Evolutionary conservation across 1,140 invertebrate genomes (phyloP), one percentile per base, ranked within the genome.

Genomic region (Drosophila burlai): DNA sequence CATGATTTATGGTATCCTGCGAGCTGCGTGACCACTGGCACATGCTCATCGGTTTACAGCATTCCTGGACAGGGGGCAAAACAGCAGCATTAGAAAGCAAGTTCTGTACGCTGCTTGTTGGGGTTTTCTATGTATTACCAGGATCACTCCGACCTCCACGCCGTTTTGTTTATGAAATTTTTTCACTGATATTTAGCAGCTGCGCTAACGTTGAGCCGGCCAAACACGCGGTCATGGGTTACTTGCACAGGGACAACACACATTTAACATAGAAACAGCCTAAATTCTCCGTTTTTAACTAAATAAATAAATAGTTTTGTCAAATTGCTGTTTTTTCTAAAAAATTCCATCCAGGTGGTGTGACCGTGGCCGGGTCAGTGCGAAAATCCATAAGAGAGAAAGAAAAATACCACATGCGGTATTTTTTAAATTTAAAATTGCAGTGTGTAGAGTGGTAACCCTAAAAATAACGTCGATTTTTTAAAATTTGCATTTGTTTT

Each of bases 111-210:
- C 9, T 29, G 3, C 15, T 55, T 21, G n/a, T n/a, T 21, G 21
- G 8, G 34, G 36, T 34, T 24, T 34, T 36, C 4, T 55, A 2
- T 29, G 13, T 43, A 68, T 68, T 68, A 68, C 63, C 46, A 68
- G 60, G 58, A 47, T 66, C 34, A 18, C 24, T 29, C 16, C 65
- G 60, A 45, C 46, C 38, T 52, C 36, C 64, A 76, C 71, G 73
- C 52, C 74, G 72, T 64, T 64, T 75, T 77, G 75, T 77, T 77
- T 77, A 77, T 77, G 63, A 43, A 43, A 54, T 77, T 68, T 77
- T 36, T 49, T 72, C 26, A 60, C 67, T 43, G 68, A 72, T 49
- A 54, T 68, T 40, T 77, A 31, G 24, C 24, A 49, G 42, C 16
- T 54, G 46, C 16, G 18, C 31, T 42, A 26, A 34, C n/a, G 45